Conservation (phyloP, 2,888 invertebrate species). For the Panopea generosa region DNA sequence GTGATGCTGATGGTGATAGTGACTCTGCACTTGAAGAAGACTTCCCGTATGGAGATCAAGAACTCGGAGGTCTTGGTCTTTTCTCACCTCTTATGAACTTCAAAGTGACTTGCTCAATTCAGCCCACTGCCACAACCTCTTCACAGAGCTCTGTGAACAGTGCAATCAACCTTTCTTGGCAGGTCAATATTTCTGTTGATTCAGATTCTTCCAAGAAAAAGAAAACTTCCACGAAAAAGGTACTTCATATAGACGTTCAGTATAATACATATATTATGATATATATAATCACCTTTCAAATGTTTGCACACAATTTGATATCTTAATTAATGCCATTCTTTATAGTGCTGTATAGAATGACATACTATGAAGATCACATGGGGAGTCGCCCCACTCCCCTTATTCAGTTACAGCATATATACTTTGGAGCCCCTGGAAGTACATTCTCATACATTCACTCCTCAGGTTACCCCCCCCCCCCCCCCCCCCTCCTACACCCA, state of each 20-base stretch:
- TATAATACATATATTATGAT: constrained; percentile 2
- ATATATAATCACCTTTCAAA: neutral
- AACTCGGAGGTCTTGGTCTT: constrained; percentile 2
- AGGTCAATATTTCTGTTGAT: constrained; percentile 47
- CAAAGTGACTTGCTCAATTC: constrained; percentile 55
- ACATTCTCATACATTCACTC: no score
- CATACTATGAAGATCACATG: no score
- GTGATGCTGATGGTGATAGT: constrained; percentile 59
- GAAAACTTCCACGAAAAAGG: constrained; percentile 46
- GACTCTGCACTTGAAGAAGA: constrained; percentile 46
- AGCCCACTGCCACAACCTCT: constrained; percentile 9
- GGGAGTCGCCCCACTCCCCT: no score
- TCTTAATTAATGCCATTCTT: neutral
- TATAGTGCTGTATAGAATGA: no score
- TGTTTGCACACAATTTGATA: neutral
- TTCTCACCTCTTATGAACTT: constrained; percentile 35
- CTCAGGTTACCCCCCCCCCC: no score
- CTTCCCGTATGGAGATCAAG: constrained; percentile 30
- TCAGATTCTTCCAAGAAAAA: constrained; percentile 8
- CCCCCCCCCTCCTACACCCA: no score
- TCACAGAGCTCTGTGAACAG: constrained; percentile 42
- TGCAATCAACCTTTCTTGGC: constrained; percentile 66
- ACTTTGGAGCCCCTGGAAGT: no score
- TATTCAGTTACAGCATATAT: no score
- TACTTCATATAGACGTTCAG: constrained; percentile 1